Evolutionary conservation across 2,797 vertebrate species (phyloP).

Genomic region (Acrocephalus scirpaceus): DNA sequence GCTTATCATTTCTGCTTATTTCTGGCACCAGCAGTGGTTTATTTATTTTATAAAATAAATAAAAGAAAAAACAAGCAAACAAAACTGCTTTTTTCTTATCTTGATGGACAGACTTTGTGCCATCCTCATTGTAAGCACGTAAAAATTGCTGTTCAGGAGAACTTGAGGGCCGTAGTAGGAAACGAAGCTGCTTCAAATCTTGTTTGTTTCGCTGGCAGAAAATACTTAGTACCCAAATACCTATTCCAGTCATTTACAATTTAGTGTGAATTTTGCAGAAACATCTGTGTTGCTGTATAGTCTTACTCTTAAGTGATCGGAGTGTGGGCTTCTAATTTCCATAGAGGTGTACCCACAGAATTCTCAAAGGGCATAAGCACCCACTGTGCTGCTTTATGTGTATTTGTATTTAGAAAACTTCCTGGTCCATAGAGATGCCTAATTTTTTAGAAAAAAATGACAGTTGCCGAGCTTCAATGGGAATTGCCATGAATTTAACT

Average conservation of each 20-base stretch:
- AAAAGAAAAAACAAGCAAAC: neutral
- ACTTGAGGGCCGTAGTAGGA: neutral
- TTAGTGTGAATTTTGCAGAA: neutral
- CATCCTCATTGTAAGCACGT: neutral
- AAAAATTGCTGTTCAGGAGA: neutral
- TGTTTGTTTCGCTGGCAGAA: neutral
- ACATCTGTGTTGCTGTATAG: neutral
- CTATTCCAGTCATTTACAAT: neutral
- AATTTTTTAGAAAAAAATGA: neutral
- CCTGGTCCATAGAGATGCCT: neutral
- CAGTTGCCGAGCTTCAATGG: neutral
- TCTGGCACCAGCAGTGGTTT: neutral
- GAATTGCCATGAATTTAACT: neutral
- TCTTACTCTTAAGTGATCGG: fast-evolving
- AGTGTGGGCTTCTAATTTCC: neutral
- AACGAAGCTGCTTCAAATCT: neutral
- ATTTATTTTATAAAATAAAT: neutral
- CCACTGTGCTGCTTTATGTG: neutral
- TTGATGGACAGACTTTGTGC: neutral
- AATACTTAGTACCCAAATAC: neutral
- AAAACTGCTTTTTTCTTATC: neutral
- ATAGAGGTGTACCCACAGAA: neutral
- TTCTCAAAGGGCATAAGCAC: neutral
- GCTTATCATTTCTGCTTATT: neutral
- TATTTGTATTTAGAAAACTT: neutral